Evolutionary conservation across 2,797 vertebrate genomes (phyloP).

Genomic region (Zenarchopterus dispar): DNA sequence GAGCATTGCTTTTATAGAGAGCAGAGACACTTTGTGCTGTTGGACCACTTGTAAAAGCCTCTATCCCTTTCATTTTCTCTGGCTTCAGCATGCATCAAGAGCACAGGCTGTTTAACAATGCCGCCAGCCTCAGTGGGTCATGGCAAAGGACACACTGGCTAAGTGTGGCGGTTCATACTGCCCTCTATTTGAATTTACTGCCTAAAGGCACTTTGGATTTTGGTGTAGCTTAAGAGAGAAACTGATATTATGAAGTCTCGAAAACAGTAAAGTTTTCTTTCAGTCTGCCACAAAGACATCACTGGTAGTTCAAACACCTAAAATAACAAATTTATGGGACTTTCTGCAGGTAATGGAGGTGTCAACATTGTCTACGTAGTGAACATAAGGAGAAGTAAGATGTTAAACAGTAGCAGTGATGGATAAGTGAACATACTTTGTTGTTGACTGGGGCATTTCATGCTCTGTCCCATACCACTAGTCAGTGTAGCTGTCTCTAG

Average conservation of each 20-base stretch:
- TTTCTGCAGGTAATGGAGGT: neutral
- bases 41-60: conserved; percentile 63
- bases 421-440: no score
- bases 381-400: no score
- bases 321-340: neutral
- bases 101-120: conserved; percentile 51
- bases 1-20: conserved; percentile 59
- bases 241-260: conserved; percentile 42
- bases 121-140: conserved; percentile 41
- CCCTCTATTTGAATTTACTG: conserved; percentile 14
- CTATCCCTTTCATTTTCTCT: conserved; percentile 49
- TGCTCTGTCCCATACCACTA: no score
- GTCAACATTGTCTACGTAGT: no score
- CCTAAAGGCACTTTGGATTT: conserved; percentile 22
- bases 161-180: conserved; percentile 33
- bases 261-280: conserved; percentile 6
- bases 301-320: neutral
- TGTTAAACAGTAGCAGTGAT: no score
- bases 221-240: conserved; percentile 8
- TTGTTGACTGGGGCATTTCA: no score
- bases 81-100: conserved; percentile 45
- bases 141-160: conserved; percentile 30
- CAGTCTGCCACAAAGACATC: conserved; percentile 1
- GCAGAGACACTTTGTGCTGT: conserved; percentile 65
- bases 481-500: no score